Percentiles rank a stretch among this genome's conserved stretches.
Conservation (phyloP, 2,888 invertebrate genomes). For the Standfussiana lucernea region DNA sequence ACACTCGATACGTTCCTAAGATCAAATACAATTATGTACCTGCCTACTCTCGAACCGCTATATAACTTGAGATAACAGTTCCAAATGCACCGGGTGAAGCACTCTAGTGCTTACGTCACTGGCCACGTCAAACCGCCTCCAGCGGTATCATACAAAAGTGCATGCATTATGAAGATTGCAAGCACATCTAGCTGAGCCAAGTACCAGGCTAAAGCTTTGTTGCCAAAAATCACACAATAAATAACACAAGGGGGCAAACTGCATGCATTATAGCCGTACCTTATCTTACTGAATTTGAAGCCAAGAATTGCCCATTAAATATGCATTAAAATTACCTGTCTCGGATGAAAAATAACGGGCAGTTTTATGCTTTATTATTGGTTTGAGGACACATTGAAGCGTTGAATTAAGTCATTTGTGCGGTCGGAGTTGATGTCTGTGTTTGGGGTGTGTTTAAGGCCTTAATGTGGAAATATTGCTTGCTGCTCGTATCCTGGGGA, state of each 20-base stretch:
- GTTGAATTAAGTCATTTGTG: constrained; percentile 60
- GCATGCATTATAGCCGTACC: constrained; percentile 90
- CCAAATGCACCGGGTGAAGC: constrained; percentile 61
- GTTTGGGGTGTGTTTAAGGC: constrained; percentile 20
- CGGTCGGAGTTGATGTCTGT: constrained; percentile 41
- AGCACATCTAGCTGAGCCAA: constrained; percentile 88
- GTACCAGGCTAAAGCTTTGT: constrained; percentile 84
- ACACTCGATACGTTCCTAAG: constrained; percentile 58
- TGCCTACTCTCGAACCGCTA: constrained; percentile 55
- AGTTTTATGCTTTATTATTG: constrained; percentile 76
- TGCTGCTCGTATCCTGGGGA: constrained; percentile 21
- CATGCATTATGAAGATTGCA: constrained; percentile 91
- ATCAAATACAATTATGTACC: constrained; percentile 56
- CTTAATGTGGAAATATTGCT: constrained; percentile 40
- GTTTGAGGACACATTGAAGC: constrained; percentile 67
- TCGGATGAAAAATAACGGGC: constrained; percentile 84
- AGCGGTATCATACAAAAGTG: constrained; percentile 84
- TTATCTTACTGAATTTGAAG: constrained; percentile 91
- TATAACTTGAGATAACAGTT: constrained; percentile 65
- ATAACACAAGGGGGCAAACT: constrained; percentile 88
- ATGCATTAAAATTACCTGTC: constrained; percentile 91
- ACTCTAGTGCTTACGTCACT: constrained; percentile 68
- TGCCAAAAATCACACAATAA: constrained; percentile 91
- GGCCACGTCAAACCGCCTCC: constrained; percentile 73
- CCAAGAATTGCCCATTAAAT: constrained; percentile 90